Conservation (phyloP, 2,797 vertebrate species). For the Arremon aurantiirostris region DNA sequence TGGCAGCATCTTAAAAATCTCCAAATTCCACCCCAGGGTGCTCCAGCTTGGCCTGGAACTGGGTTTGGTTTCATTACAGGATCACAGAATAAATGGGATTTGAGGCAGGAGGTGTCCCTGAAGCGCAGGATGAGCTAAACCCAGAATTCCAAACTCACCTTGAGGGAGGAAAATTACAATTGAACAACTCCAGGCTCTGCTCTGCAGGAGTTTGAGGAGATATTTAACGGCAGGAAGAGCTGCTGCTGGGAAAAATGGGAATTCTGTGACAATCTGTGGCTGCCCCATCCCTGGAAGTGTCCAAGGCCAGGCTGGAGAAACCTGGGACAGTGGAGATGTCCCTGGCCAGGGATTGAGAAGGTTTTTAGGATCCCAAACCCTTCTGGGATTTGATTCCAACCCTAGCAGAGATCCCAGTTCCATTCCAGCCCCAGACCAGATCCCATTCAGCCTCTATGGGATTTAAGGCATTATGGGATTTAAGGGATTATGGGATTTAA, state of each 20-base stretch:
- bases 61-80: rapidly evolving
- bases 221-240: neutral
- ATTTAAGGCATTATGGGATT: neutral
- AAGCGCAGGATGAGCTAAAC: neutral
- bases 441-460: neutral
- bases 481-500: neutral
- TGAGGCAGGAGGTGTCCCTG: neutral
- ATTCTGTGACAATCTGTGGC: rapidly evolving
- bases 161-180: neutral
- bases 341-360: neutral
- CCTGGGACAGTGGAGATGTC: neutral
- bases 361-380: neutral
- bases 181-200: neutral
- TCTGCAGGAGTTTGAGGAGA: rapidly evolving
- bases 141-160: neutral
- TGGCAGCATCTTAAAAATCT: neutral
- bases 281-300: neutral
- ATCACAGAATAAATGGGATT: neutral
- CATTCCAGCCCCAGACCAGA: neutral
- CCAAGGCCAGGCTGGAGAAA: neutral
- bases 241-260: neutral
- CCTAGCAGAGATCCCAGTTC: neutral
- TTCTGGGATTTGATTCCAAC: neutral
- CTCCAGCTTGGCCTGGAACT: neutral
- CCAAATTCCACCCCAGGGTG: neutral